Evolutionary conservation across 2,797 vertebrate genomes (phyloP), one percentile per base, ranked within the genome.

Genomic region (Sylvilagus floridanus): DNA sequence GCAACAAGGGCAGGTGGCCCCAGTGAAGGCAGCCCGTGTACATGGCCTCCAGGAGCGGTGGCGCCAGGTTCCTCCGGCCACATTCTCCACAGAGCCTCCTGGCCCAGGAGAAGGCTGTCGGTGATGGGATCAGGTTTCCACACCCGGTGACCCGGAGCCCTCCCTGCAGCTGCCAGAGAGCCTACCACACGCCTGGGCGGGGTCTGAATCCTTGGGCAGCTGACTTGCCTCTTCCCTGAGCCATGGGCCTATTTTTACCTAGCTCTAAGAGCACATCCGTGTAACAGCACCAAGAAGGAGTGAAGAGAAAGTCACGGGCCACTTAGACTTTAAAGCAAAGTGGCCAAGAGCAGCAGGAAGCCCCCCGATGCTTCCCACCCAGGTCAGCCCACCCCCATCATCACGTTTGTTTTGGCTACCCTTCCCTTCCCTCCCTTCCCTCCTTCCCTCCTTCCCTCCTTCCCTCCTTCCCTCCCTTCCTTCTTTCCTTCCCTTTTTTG

Each of bases 241-340:
- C 50, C 79, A 72, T 9, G 14, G 47, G 66, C 69, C 97, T 97
- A 97, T 97, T 97, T 97, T 97, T 97, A 95, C 54, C 37, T 0
- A 24, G 54, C 57, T 65, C 32, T 37, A 24, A 78, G 88, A 88
- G 47, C 32, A 68, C 85, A 95, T 92, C 96, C 35, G n/a, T 83
- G 35, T 91, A 84, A 68, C 35, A 84, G 83, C 88, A 91, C 60
- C 73, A 32, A 62, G 68, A 90, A 96, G 37, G 72, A 86, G 94
- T 93, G 69, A 85, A 75, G 69, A 87, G 32, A 86, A 78, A 47
- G 78, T 65, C 65, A 52, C 3, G 14, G 81, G 42, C 73, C 57
- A 32, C 21, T 19, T 75, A 42, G 73, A 92, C 54, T 91, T 83
- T 60, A 90, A 52, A 86, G 21, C 73, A 85, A 84, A 78, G 12